Conservation (phyloP, 2,797 vertebrate genomes). For the Rhabdomys pumilio region DNA sequence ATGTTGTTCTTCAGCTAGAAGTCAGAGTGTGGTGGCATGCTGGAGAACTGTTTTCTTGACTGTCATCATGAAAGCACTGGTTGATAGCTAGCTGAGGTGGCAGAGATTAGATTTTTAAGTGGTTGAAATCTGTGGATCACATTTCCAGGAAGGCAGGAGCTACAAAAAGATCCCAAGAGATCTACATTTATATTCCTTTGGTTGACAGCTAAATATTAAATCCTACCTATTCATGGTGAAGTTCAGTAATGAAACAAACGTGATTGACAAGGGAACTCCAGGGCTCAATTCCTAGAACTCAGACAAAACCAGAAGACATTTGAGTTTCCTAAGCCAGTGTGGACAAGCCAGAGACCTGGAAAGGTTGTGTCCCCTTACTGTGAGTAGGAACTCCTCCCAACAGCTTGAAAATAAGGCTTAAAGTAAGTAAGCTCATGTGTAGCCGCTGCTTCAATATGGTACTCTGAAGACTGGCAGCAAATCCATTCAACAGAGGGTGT, state of each 20-base stretch:
- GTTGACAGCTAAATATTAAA: neutral
- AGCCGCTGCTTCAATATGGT: neutral
- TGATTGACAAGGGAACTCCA: neutral
- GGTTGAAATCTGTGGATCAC: neutral
- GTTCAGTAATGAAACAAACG: neutral
- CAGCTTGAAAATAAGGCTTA: conserved; percentile 4
- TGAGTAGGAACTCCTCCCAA: neutral
- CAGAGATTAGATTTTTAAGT: neutral
- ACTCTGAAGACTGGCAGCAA: neutral
- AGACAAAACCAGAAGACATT: neutral
- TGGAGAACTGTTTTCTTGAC: neutral
- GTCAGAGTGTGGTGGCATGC: neutral
- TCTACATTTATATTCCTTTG: neutral
- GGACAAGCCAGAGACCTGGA: neutral
- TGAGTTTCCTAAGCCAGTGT: neutral
- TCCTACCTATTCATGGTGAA: neutral
- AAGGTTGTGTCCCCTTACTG: no score
- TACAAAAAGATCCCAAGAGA: neutral
- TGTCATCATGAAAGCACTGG: neutral
- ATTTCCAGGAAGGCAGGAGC: neutral
- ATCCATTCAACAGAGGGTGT: conserved; percentile 20
- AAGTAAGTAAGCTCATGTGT: neutral
- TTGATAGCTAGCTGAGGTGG: neutral
- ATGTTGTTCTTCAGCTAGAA: neutral
- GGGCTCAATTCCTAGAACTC: neutral